Conservation (phyloP, 2,888 invertebrate genomes). For the Drosophila neoperkinsi region DNA sequence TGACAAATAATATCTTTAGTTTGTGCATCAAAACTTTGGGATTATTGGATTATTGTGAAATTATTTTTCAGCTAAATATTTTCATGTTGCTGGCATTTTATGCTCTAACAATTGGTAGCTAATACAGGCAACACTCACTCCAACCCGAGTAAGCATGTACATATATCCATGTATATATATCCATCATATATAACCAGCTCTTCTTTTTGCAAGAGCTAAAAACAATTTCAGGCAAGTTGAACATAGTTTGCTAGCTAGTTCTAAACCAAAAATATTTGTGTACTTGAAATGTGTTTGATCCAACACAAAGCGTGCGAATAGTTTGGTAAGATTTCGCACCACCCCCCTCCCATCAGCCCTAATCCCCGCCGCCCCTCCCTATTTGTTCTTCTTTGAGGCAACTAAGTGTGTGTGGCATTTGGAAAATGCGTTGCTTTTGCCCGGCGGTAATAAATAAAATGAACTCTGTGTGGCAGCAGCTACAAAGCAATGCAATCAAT, state of each 20-base stretch:
- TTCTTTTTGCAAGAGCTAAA: background rate
- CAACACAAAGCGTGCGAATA: constrained; percentile 75
- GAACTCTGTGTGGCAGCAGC: constrained; percentile 54
- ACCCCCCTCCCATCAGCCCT: too few species aligned
- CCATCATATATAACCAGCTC: background rate
- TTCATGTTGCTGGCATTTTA: background rate
- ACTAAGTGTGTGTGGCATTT: constrained; percentile 61
- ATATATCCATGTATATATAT: background rate
- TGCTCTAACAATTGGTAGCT: background rate
- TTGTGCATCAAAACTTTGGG: background rate
- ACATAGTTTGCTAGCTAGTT: background rate
- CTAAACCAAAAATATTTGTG: constrained; percentile 40
- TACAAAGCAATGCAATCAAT: constrained; percentile 81
- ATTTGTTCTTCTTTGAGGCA: background rate
- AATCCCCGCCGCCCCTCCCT: background rate
- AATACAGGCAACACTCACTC: background rate
- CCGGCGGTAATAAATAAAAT: constrained; percentile 76
- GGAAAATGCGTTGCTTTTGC: constrained; percentile 71
- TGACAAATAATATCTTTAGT: background rate
- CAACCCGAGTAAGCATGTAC: background rate
- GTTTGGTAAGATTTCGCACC: constrained; percentile 38
- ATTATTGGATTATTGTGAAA: background rate
- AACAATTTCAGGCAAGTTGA: background rate
- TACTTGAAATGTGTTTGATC: constrained; percentile 73
- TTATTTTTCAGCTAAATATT: background rate